These are phyloP conservation scores for Phocides pigmalion DNA, from an alignment of 1,140 invertebrate genomes.

Conservation along the genomic window DNA sequence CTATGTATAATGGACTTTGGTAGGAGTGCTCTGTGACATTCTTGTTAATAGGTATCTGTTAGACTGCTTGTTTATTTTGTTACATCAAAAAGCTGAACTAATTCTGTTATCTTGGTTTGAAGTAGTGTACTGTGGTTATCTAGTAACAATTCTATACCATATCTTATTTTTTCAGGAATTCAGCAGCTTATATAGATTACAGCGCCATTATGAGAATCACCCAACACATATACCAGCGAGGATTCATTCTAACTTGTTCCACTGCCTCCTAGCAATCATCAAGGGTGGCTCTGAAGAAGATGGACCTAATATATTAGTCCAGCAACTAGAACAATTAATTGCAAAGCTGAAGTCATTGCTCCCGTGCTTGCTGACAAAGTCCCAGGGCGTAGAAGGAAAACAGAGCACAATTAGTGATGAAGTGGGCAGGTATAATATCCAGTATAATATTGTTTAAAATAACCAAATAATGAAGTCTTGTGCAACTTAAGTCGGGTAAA, in stretches of 20 bases:
- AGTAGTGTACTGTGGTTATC: no score
- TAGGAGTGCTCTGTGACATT: no score
- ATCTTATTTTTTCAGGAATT: constrained; percentile 60
- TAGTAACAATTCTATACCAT: constrained; percentile 5
- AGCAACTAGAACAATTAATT: constrained; percentile 68
- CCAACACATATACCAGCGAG: constrained; percentile 67
- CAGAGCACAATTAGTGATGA: constrained; percentile 66
- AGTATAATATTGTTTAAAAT: no score
- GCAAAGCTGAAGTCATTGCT: constrained; percentile 61
- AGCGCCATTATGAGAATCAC: constrained; percentile 67
- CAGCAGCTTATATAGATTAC: constrained; percentile 61
- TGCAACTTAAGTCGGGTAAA: no score
- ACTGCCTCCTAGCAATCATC: constrained; percentile 67
- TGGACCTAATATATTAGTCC: constrained; percentile 57
- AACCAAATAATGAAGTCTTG: no score
- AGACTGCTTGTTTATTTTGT: no score
- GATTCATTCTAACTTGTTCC: constrained; percentile 67
- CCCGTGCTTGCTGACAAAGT: constrained; percentile 59
- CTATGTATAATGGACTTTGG: no score
- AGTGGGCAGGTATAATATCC: constrained; percentile 59
- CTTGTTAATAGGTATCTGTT: no score
- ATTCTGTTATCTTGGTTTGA: no score
- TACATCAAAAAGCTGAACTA: no score
- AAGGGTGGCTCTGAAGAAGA: constrained; percentile 55
- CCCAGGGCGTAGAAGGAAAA: constrained; percentile 44